Evolutionary conservation across 2,113 vertebrate genomes (phyloP).

Genomic region (Chinchilla lanigera): DNA sequence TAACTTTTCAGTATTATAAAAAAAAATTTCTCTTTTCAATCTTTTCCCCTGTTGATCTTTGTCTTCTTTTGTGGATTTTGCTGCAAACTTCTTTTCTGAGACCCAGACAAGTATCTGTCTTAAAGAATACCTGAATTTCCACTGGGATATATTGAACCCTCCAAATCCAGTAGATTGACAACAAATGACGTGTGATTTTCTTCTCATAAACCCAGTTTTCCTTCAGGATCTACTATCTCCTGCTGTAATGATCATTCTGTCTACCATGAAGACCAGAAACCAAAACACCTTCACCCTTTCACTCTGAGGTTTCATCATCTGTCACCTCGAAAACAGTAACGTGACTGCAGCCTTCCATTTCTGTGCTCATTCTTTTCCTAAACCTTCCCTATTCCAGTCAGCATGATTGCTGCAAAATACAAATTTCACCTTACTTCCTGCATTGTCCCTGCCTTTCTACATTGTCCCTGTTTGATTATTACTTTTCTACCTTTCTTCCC

Average conservation of each 20-base stretch:
- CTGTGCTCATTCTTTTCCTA: background rate
- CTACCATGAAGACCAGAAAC: background rate
- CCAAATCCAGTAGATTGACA: background rate
- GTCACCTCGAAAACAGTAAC: background rate
- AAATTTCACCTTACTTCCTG: background rate
- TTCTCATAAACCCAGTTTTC: background rate
- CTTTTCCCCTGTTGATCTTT: background rate
- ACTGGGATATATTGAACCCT: background rate
- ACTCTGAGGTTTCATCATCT: background rate
- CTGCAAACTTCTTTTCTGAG: background rate
- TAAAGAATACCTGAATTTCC: background rate
- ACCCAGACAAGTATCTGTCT: background rate
- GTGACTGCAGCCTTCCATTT: background rate
- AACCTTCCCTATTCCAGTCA: background rate
- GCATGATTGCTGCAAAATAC: background rate
- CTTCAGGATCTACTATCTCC: background rate
- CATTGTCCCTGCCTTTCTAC: accelerated
- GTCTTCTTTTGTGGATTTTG: background rate
- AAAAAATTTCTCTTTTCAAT: background rate
- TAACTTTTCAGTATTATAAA: background rate
- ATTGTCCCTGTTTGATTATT: background rate
- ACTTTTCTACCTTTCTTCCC: accelerated
- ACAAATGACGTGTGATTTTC: background rate
- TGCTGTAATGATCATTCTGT: background rate
- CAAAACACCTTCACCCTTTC: background rate